Conservation (phyloP, 2,888 invertebrate genomes). For the Euspilapteryx auroguttella region DNA sequence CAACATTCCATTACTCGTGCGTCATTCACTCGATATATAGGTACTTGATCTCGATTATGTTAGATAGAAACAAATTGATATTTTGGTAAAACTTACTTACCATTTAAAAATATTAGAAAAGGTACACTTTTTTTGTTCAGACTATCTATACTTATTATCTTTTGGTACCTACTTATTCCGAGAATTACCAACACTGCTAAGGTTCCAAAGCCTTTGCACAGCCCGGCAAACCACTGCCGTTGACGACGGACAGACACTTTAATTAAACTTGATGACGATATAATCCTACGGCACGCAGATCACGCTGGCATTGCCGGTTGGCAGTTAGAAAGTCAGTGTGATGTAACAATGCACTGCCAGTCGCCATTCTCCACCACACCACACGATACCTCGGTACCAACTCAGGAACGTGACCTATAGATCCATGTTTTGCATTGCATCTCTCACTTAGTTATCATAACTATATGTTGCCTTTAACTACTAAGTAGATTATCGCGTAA, state of each 20-base stretch:
- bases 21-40: no score
- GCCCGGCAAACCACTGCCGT: slow-evolving; percentile 8
- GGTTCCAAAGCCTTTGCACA: no score
- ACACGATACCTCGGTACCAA: slow-evolving; percentile 4
- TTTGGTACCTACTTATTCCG: no score
- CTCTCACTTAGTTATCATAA: slow-evolving; percentile 1
- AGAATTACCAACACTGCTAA: no score
- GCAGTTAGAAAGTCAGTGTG: slow-evolving; percentile 40
- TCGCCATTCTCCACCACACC: slow-evolving; percentile 6
- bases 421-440: no score
- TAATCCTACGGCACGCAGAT: slow-evolving; percentile 29
- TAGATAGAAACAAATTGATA: no score
- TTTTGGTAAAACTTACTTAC: no score
- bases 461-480: background rate
- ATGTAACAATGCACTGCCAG: slow-evolving; percentile 32
- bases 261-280: slow-evolving; percentile 38
- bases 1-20: slow-evolving; percentile 41
- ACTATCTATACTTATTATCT: no score
- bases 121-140: no score
- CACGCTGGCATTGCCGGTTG: no score
- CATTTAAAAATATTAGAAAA: no score
- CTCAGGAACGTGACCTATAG: slow-evolving; percentile 29
- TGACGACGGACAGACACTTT: slow-evolving; percentile 20
- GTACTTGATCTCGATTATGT: no score
- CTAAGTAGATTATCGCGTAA: background rate